A percentile compares a stretch with the other conserved stretches of the same genome.
Evolutionary conservation across 2,888 invertebrate genomes (phyloP).

Genomic region (Mayetiola destructor): DNA sequence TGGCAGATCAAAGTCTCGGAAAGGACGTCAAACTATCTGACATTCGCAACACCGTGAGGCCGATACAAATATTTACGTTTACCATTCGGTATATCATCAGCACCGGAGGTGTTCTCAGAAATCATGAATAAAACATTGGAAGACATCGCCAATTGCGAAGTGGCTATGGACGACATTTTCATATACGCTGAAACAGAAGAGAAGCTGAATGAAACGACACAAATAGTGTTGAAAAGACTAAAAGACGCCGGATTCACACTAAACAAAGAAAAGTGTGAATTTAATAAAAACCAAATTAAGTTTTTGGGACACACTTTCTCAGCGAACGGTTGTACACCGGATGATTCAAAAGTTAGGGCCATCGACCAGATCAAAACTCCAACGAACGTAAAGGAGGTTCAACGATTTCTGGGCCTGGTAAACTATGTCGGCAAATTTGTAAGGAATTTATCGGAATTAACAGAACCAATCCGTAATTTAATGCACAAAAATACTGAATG

Average conservation of each 20-base stretch:
- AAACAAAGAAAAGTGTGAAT: conserved; percentile 18
- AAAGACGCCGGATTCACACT: conserved; percentile 15
- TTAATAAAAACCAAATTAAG: conserved; percentile 17
- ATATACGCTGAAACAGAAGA: conserved; percentile 20
- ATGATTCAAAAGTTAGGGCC: conserved; percentile 18
- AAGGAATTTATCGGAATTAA: conserved; percentile 17
- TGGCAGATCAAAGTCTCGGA: conserved; percentile 20
- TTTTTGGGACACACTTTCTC: conserved; percentile 21
- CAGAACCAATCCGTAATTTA: conserved; percentile 17
- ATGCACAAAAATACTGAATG: conserved; percentile 18
- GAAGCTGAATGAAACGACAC: conserved; percentile 19
- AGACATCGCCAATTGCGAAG: conserved; percentile 19
- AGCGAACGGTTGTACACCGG: conserved; percentile 17
- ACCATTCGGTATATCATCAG: conserved; percentile 22
- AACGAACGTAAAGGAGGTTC: conserved; percentile 16
- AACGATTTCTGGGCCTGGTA: conserved; percentile 19
- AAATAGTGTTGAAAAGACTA: conserved; percentile 17
- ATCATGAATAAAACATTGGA: conserved; percentile 19
- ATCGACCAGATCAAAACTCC: conserved; percentile 17
- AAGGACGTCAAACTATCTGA: conserved; percentile 18
- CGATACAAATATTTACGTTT: conserved; percentile 19
- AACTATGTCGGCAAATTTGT: conserved; percentile 19
- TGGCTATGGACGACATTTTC: conserved; percentile 22
- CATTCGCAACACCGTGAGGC: conserved; percentile 21
- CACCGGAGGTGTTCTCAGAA: conserved; percentile 22